A percentile compares a stretch with the other conserved stretches of the same genome.
These are phyloP conservation scores for Drosophila biarmipes DNA, from an alignment of 1,140 invertebrate species.

Conservation along the genomic window DNA sequence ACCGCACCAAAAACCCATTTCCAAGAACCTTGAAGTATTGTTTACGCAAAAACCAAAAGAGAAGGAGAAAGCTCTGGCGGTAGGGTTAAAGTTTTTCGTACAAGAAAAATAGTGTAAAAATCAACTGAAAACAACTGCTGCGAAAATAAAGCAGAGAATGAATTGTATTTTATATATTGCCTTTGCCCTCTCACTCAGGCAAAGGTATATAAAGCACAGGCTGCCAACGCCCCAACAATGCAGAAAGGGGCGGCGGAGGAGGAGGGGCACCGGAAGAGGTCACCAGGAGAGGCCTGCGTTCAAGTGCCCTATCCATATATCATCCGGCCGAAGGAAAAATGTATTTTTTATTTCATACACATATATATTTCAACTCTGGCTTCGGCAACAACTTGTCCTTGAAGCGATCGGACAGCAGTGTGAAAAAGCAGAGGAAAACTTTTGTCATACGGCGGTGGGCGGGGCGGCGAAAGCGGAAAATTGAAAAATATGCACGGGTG, in stretches of 20 bases:
- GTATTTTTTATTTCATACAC: constrained; percentile 51
- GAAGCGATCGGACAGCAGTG: constrained; percentile 31
- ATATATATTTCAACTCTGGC: constrained; percentile 39
- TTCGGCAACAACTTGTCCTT: constrained; percentile 46
- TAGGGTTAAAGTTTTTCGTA: constrained; percentile 21
- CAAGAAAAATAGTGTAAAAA: constrained; percentile 52
- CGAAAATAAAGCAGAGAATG: constrained; percentile 48
- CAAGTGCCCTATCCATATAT: constrained; percentile 50
- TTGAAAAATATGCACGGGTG: constrained; percentile 74
- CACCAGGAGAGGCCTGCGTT: constrained; percentile 29
- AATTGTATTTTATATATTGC: constrained; percentile 42
- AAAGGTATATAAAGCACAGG: constrained; percentile 43
- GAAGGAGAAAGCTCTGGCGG: background rate
- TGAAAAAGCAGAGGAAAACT: constrained; percentile 56
- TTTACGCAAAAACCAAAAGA: constrained; percentile 50
- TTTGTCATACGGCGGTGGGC: constrained; percentile 52
- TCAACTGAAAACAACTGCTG: constrained; percentile 46
- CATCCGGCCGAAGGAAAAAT: constrained; percentile 54
- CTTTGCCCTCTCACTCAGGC: constrained; percentile 9
- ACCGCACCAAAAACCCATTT: background rate
- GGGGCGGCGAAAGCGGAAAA: constrained; percentile 33
- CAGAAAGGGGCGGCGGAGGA: background rate
- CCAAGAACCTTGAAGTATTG: constrained; percentile 67
- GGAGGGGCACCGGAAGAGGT: constrained; percentile 2
- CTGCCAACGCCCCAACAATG: constrained; percentile 52